These are phyloP conservation scores for Axinella damicornis DNA, from an alignment of 37 sponge, comb jelly and placozoan genomes.

Conservation along the genomic window DNA sequence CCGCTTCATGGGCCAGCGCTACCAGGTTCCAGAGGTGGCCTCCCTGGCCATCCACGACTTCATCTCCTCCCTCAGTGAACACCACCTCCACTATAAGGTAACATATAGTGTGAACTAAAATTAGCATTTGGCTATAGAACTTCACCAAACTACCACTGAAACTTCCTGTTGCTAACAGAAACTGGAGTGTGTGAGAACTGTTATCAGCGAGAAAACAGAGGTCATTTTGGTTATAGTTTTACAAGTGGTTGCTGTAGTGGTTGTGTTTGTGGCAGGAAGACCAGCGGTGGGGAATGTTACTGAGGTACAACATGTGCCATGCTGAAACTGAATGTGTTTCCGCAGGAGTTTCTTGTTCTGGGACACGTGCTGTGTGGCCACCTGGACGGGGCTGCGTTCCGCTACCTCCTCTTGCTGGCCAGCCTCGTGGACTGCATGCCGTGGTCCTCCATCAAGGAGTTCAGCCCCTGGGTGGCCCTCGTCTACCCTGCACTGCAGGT, in stretches of 20 bases:
- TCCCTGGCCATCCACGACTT: slow-evolving; percentile 44
- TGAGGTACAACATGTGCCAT: too few relatives aligned
- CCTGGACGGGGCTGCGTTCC: slow-evolving; percentile 44
- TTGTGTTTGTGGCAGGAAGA: too few relatives aligned
- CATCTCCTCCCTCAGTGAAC: slow-evolving; percentile 46
- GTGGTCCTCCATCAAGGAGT: slow-evolving; percentile 46
- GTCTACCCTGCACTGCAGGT: slow-evolving; percentile 74
- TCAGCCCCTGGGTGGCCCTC: slow-evolving; percentile 25
- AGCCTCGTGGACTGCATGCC: slow-evolving; percentile 32
- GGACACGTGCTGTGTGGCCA: slow-evolving; percentile 37
- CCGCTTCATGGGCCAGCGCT: slow-evolving; percentile 54
- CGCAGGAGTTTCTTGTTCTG: slow-evolving; percentile 57
- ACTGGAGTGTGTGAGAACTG: too few relatives aligned
- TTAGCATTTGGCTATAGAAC: neutral
- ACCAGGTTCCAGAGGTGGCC: slow-evolving; percentile 36
- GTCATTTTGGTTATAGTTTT: too few relatives aligned
- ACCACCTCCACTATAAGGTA: slow-evolving; percentile 43
- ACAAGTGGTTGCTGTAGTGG: too few relatives aligned
- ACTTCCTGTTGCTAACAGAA: neutral
- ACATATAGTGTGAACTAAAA: too few relatives aligned
- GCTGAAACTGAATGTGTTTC: too few relatives aligned
- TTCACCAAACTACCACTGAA: neutral
- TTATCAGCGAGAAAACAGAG: too few relatives aligned
- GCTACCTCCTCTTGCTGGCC: slow-evolving; percentile 65
- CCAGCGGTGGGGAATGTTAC: too few relatives aligned